These are phyloP conservation scores for Dicycla oo DNA, from an alignment of 2,888 invertebrate genomes.

Conservation along the genomic window DNA sequence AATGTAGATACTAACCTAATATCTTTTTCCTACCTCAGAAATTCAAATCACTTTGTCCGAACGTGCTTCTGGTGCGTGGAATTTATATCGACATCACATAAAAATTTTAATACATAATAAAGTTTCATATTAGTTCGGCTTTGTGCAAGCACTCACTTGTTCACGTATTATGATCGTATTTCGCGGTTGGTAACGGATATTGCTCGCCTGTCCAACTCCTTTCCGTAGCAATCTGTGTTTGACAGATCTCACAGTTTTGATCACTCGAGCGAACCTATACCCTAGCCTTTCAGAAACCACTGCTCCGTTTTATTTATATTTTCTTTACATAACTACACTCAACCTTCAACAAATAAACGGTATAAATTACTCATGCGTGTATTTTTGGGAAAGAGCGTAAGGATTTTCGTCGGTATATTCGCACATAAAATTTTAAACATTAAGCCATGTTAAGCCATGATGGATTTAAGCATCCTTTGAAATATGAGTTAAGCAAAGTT, in stretches of 20 bases:
- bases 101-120: constrained; percentile 22
- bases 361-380: constrained; percentile 39
- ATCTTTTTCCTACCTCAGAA: neutral
- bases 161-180: constrained; percentile 68
- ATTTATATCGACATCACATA: neutral
- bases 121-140: constrained; percentile 47
- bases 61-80: neutral
- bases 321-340: constrained; percentile 56
- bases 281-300: constrained; percentile 70
- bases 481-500: constrained; percentile 11
- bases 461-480: constrained; percentile 20
- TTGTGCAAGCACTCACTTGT: constrained; percentile 54
- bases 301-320: constrained; percentile 70
- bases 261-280: constrained; percentile 76
- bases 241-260: constrained; percentile 83
- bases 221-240: constrained; percentile 81
- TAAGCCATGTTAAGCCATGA: constrained; percentile 17
- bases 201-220: constrained; percentile 76
- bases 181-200: constrained; percentile 75
- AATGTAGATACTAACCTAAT: too few species aligned
- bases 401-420: constrained; percentile 8
- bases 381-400: constrained; percentile 23
- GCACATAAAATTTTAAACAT: constrained; percentile 9
- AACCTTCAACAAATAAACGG: constrained; percentile 46
- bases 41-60: neutral